Conservation (phyloP, 2,797 vertebrate species). For the Oryzias sinensis region DNA sequence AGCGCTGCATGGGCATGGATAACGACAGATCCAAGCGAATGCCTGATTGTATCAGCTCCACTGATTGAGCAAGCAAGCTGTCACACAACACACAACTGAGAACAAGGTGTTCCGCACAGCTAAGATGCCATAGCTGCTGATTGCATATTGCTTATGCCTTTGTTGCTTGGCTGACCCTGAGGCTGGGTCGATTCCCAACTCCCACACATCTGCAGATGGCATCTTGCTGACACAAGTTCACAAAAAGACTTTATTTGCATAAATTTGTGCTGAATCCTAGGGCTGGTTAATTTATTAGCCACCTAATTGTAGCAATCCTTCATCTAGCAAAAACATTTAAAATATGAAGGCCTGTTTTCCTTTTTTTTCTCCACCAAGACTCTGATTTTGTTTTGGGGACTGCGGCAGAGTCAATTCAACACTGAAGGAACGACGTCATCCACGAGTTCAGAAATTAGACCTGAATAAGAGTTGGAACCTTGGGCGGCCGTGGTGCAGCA, state of each 20-base stretch:
- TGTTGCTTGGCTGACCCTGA: slow-evolving; percentile 39
- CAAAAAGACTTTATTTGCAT: slow-evolving; percentile 4
- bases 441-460: no score
- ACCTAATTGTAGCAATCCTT: slow-evolving; percentile 1
- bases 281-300: slow-evolving; percentile 9
- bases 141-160: slow-evolving; percentile 25
- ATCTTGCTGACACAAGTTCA: slow-evolving; percentile 9
- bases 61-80: neutral
- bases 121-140: slow-evolving; percentile 35
- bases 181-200: slow-evolving; percentile 21
- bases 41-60: neutral
- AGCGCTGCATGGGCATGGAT: slow-evolving; percentile 4
- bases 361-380: neutral
- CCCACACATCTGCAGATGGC: slow-evolving; percentile 20
- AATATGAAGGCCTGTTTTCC: neutral
- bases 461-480: no score
- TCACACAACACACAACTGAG: slow-evolving; percentile 20
- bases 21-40: neutral
- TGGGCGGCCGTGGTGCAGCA: no score
- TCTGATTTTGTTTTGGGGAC: neutral
- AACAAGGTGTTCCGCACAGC: slow-evolving; percentile 38
- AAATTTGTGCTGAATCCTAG: slow-evolving; percentile 4
- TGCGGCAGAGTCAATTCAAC: no score
- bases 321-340: neutral
- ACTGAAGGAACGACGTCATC: no score